Conservation (phyloP, 1,140 invertebrate species). For the Cydia pomonella region DNA sequence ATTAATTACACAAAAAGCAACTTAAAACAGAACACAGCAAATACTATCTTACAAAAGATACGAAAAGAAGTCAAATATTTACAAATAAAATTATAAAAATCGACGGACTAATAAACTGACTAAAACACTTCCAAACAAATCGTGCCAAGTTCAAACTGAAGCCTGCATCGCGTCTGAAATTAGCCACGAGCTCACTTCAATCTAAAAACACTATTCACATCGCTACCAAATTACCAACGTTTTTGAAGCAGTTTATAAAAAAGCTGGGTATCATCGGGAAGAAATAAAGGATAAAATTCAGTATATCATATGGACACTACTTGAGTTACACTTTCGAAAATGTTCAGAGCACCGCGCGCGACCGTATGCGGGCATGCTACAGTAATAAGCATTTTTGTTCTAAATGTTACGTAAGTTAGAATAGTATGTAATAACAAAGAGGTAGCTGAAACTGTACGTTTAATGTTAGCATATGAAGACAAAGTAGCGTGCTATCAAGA, state of each 20-base stretch:
- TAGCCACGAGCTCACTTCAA: constrained; percentile 22
- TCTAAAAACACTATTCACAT: constrained; percentile 11
- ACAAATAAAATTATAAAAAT: constrained; percentile 9
- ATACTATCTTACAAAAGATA: neutral
- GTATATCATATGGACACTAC: neutral
- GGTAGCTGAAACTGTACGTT: constrained; percentile 14
- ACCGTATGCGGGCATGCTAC: constrained; percentile 7
- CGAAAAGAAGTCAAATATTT: constrained; percentile 15
- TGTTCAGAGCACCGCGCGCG: neutral
- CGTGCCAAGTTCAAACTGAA: constrained; percentile 24
- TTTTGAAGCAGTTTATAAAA: constrained; percentile 24
- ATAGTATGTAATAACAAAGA: neutral
- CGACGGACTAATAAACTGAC: constrained; percentile 13
- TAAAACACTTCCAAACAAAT: constrained; percentile 26
- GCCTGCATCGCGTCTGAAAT: constrained; percentile 16
- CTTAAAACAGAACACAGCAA: constrained; percentile 37
- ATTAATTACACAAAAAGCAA: constrained; percentile 42
- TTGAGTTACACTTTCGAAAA: constrained; percentile 7
- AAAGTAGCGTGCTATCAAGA: neutral
- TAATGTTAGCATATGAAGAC: neutral
- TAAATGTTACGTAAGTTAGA: constrained; percentile 9
- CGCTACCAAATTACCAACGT: constrained; percentile 21
- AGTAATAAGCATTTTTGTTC: constrained; percentile 25
- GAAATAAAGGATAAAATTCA: neutral
- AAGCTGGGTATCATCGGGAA: constrained; percentile 26